Conservation (phyloP, 2,888 invertebrate genomes). For the Erebia aethiops region DNA sequence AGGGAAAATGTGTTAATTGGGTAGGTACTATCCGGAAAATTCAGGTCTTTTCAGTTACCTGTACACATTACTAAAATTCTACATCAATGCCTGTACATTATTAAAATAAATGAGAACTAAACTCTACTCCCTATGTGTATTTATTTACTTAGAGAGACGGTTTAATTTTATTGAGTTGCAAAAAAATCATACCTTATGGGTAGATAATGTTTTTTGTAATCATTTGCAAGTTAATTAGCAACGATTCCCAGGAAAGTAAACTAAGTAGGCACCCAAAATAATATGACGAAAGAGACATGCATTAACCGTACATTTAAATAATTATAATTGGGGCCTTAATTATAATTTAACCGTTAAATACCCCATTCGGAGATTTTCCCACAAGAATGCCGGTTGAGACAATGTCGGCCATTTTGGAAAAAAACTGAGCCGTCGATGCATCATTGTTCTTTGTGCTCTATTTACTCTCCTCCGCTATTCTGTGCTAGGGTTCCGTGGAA, state of each 20-base stretch:
- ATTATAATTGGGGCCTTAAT: conserved; percentile 35
- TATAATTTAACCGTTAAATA: conserved; percentile 38
- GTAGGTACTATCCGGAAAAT: no score
- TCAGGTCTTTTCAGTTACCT: no score
- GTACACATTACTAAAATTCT: no score
- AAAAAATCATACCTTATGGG: background rate
- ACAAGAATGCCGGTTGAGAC: conserved; percentile 41
- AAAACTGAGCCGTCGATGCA: conserved; percentile 55
- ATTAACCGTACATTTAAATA: conserved; percentile 26
- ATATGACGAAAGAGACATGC: conserved; percentile 20
- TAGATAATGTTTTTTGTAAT: no score
- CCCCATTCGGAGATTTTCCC: conserved; percentile 42
- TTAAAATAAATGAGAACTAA: no score
- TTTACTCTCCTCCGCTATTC: conserved; percentile 65
- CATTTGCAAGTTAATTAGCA: background rate
- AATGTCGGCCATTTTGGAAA: conserved; percentile 41
- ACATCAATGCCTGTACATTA: no score
- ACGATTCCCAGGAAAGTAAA: conserved; percentile 9
- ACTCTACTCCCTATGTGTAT: background rate
- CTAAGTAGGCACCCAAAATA: background rate
- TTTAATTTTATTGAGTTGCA: background rate
- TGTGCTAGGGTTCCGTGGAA: conserved; percentile 28
- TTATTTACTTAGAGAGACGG: background rate
- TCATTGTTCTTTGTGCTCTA: conserved; percentile 76
- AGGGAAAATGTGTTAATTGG: no score